Base-by-base conservation (phyloP, 2,888 invertebrate genomes). In the Periphyllus acericola region DNA sequence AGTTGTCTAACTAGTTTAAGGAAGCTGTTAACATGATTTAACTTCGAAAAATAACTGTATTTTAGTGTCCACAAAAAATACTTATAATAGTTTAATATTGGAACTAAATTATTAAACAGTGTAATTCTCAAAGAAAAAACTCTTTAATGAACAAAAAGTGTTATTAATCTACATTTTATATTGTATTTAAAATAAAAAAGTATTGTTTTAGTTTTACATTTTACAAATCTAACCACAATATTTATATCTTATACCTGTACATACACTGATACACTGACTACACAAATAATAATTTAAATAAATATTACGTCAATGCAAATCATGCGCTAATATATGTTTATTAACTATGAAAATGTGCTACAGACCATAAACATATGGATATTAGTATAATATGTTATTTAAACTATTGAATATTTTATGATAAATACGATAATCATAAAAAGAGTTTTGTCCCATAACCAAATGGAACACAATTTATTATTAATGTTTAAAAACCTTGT, bases 271-370 rank as follows among this genome's bases (percentile, higher is more conserved):
- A 55, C 19, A 60, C 29, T 14, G 46, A 46, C 46, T 46, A 11
- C 14, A 14, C 11, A 46, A 46, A 46, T 46, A 14, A 46, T 46
- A 46, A 46, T 78, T n/a, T 66, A 36, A 80, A 79, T 66, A n/a
- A 40, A n/a, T 40, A 82, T 82, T 72, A 72, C 82, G 32, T 71
- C 32, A 72, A 82, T 82, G 34, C 6, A 72, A 82, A 72, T 82
- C 14, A 3, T 71, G 25, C 29, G 32, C 34, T 32, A 32, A 68
- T 68, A 68, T 68, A 29, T 29, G 29, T 71, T 71, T 32, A 14
- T 46, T 25, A 71, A 52, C 46, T 71, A 71, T 32, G 25, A 71
- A 71, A 32, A 25, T 82, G 32, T 25, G 46, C 25, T 68, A 29
- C 36, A 40, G 32, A n/a, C 36, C 1, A 80, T 40, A 36, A 66